Base-by-base conservation (phyloP, 2,113 vertebrate species). In the Trichechus manatus region DNA sequence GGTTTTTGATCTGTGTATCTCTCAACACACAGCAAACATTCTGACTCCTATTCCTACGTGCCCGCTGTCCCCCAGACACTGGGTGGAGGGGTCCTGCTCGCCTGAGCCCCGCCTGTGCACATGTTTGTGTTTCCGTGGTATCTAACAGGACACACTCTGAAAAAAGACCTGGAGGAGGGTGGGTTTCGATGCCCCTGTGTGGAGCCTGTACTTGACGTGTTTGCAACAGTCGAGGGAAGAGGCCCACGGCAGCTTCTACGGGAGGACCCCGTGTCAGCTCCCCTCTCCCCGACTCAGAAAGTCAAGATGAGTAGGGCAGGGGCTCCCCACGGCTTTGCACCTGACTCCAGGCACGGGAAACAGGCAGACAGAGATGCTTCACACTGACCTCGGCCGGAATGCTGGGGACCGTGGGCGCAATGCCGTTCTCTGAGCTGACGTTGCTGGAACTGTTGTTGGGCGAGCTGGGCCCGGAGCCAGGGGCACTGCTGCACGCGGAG, bases 361-460 rank as follows among this genome's bases (percentile, higher is more conserved):
- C 7, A n/a, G 47, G 66, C 0, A 9, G 27, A 42, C 1, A 0
- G 53, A 47, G 14, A 9, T 1, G 0, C 29, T 4, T 19, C 3
- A 2, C 59, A 96, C 97, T 91, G 91, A 99, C 99, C 99, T 99
- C 99, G 31, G 99, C 98, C 5, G 99, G 99, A 96, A 99, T 98
- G 97, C 98, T 99, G 96, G 99, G 99, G 80, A 99, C 98, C 0
- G 99, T 97, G 70, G 99, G 98, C 1, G 98, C 79, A 33, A 99
- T 98, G 83, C 99, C 99, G 0, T 99, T 99, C 98, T 99, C 99
- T 0, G 98, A 81, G 96, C 99, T 99, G 97, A 99, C 99, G 97
- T 99, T 99, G 98, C 99, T 99, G 95, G 99, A 99, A 98, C 99
- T 99, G 99, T 99, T 99, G 99, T 99, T 99, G 66, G 99, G 99